Evolutionary conservation across 1,140 invertebrate species (phyloP), one percentile per base, ranked within the genome.

Genomic region (Drosophila kepulauana): DNA sequence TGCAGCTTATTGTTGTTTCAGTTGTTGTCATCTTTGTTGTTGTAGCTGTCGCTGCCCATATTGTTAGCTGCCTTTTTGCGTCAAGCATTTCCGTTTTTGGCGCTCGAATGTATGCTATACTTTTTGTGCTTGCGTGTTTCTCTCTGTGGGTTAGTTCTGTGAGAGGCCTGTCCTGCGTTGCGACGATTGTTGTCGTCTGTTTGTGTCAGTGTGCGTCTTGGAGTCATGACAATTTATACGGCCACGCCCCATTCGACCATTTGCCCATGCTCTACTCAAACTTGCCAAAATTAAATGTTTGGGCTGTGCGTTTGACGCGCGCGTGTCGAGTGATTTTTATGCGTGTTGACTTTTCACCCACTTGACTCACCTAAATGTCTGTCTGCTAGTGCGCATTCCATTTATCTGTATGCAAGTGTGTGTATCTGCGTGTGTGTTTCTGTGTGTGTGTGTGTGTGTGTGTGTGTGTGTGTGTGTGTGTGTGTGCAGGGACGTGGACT

Each of bases 281-380:
- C 33, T 57, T 25, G 54, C 33, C 15, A 16, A 56, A 77, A 73
- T 78, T 62, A 63, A 80, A 67, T 51, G 48, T 52, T 72, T 54
- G 46, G 25, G 52, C 43, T 85, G 62, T 66, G 81, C 70, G 58
- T 82, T 81, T 87, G 82, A 86, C 70, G 70, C 65, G 75, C 82
- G 64, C 76, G 79, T 82, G 75, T 78, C 72, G 46, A 77, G 71
- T 73, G 80, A 79, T 82, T 87, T 87, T 80, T 79, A 71, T 88
- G 76, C 76, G 79, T 68, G 61, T 51, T 74, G 84, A 86, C 75
- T 87, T 68, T 63, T 77, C 71, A 74, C 78, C 79, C 38, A 57
- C 57, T 65, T 67, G 28, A 54, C 41, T 25, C 43, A 63, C 49
- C 16, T 61, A 61, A 41, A 5, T 20, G 41, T 59, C 49, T 58